These are phyloP conservation scores for Pelvicachromis taeniatus DNA, from an alignment of 2,113 vertebrate species.

Conservation along the genomic window DNA sequence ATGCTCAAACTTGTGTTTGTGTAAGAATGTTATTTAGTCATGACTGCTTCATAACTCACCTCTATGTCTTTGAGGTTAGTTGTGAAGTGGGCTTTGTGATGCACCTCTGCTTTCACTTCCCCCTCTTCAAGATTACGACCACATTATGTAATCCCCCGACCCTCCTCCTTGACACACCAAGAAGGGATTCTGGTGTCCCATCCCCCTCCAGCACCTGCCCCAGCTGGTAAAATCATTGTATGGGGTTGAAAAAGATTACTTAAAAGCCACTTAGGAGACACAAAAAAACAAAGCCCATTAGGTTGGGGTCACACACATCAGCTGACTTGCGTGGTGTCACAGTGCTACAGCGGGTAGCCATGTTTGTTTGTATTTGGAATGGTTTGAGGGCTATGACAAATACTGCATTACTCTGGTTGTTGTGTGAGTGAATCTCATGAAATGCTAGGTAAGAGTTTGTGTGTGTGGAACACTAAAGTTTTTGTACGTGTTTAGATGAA, in stretches of 20 bases:
- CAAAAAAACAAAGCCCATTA: neutral
- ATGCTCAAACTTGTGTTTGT: neutral
- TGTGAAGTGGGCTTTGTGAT: neutral
- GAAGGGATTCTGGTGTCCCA: neutral
- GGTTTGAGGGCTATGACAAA: neutral
- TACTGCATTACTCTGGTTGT: neutral
- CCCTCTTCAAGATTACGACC: neutral
- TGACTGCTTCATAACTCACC: neutral
- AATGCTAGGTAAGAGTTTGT: neutral
- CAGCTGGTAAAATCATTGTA: neutral
- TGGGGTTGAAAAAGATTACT: neutral
- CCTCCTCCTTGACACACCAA: neutral
- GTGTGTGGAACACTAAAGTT: neutral
- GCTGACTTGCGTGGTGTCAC: neutral
- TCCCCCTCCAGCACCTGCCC: slow-evolving; percentile 29
- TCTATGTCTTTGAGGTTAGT: neutral
- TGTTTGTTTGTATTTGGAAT: neutral
- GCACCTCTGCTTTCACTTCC: neutral
- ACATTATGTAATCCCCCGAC: slow-evolving; percentile 30
- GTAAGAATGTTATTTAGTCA: neutral
- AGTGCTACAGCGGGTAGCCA: neutral
- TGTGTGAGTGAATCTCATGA: neutral
- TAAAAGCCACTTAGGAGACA: neutral
- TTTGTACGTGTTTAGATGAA: neutral
- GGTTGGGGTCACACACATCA: neutral